Evolutionary conservation across 2,888 invertebrate genomes (phyloP).

Genomic region (Podabrus alpinus): DNA sequence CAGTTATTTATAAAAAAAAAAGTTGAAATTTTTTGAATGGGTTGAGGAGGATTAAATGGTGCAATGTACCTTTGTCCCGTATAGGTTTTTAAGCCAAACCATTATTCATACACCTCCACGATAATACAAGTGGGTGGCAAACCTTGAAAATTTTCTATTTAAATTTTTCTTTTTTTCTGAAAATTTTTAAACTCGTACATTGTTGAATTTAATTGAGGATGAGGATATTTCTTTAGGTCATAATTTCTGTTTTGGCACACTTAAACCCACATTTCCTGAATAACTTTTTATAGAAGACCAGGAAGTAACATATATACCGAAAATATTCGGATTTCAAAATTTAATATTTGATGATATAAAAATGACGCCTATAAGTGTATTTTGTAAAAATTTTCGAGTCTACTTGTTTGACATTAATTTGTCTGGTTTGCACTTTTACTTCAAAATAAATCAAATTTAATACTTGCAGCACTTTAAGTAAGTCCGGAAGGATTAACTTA

Average conservation of each 20-base stretch:
- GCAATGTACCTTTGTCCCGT: not conserved
- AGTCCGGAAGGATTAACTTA: not conserved
- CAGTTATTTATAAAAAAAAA: not conserved
- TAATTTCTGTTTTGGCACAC: slow-evolving; percentile 20
- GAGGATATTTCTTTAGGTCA: not conserved
- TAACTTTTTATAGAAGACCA: slow-evolving; percentile 26
- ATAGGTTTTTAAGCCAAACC: not conserved
- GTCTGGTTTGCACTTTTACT: slow-evolving; percentile 1
- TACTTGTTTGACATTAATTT: not conserved
- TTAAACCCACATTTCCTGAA: slow-evolving; percentile 17
- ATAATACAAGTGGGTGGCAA: not conserved
- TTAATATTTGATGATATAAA: slow-evolving; percentile 13
- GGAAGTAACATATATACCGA: slow-evolving; percentile 9
- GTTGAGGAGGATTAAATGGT: not conserved
- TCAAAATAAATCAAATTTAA: slow-evolving; percentile 6
- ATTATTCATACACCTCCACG: not conserved
- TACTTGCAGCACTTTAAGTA: not conserved
- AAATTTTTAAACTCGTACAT: not conserved
- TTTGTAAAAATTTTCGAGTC: not conserved
- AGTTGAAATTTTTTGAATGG: not conserved
- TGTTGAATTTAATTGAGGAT: not conserved
- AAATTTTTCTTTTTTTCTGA: not conserved
- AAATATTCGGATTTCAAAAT: not conserved
- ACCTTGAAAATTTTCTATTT: not conserved
- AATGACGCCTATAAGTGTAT: not conserved